Evolutionary conservation across 2,797 vertebrate genomes (phyloP), one percentile per base, ranked within the genome.

Genomic region (Euthynnus affinis): DNA sequence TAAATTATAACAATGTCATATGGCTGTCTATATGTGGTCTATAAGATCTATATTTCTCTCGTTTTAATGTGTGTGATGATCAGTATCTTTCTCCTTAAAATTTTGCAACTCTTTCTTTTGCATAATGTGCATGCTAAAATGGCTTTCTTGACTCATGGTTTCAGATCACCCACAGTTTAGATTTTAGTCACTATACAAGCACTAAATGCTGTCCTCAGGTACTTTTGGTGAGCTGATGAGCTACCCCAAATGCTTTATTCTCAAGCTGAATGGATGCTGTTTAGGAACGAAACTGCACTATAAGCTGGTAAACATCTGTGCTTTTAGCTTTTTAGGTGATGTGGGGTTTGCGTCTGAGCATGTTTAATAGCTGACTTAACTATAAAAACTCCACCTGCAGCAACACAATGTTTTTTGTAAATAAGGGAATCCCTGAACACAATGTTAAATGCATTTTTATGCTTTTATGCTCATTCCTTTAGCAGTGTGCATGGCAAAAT

Each of bases 231-330:
- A 65, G 18, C n/a, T 71, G 58, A 86, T 72, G 48, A 77, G 70
- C 69, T 23, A 62, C 53, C 61, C 65, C 12, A 51, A 63, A 77
- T 62, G 61, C 55, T 79, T 72, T 59, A 76, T 71, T 44, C 52
- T 61, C 12, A 61, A 75, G 75, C 59, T 42, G 52, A 70, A 55
- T 52, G 12, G 59, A 71, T 9, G 46, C 37, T 49, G 61, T 46
- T 48, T 29, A 53, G 34, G 42, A 61, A 29, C 53, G 59, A 69
- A 82, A 74, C 23, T 32, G 71, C 81, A 78, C 70, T 48, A 51
- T 53, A 78, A 68, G 67, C 67, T 70, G 76, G 49, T 65, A 55
- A 80, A 74, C 44, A 77, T 74, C 67, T 75, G 76, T 10, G 34
- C 48, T 32, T 32, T 22, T 48, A 46, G 58, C 62, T 66, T 77